These are phyloP conservation scores for human (Homo sapiens) DNA, from an alignment of 2,113 vertebrate genomes.

Conservation along the genomic window GRCh38 chr2:59856001-59856500, in stretches of 20 bases:
- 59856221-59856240: constrained; percentile 32
- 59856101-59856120: constrained; percentile 69
- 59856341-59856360: constrained; percentile 63
- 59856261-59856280: constrained; percentile 61
- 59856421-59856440: constrained; percentile 65
- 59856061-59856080: neutral
- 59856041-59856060: neutral
- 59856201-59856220: constrained; percentile 44
- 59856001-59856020: neutral
- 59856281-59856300: constrained; percentile 7
- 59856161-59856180: constrained; percentile 35
- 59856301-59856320: constrained; percentile 42
- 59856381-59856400: constrained; percentile 72
- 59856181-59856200: constrained; percentile 31
- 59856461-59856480: constrained; percentile 74
- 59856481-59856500: constrained; percentile 72
- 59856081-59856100: constrained; percentile 53
- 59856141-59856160: constrained; percentile 20
- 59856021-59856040: constrained; percentile 1
- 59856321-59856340: constrained; percentile 7
- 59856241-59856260: neutral
- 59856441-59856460: constrained; percentile 78
- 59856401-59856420: constrained; percentile 78
- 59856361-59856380: constrained; percentile 75
- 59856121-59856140: neutral